phyloP scores from a whole-genome alignment of 2,888 invertebrate genomes.

The Amphipoea oculea region DNA sequence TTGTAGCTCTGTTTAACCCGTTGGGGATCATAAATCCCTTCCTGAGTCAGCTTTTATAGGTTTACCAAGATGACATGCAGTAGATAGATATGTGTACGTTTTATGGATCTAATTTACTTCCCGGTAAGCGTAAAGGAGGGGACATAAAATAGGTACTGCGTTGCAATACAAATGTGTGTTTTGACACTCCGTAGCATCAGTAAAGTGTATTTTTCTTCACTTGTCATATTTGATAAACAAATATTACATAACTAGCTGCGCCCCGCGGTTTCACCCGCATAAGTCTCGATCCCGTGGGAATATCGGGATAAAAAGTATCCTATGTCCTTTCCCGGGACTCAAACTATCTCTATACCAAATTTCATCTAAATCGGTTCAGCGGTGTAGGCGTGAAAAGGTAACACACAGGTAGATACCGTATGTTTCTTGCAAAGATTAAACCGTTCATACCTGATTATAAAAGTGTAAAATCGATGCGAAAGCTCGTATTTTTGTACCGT shows the following conservation, averaged over 20 bases:
- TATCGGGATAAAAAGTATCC: too few relatives aligned
- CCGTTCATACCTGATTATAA: neutral
- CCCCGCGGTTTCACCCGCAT: too few relatives aligned
- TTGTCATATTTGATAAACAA: neutral
- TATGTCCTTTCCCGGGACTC: too few relatives aligned
- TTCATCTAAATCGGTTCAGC: too few relatives aligned
- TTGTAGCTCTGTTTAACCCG: slow-evolving; percentile 37
- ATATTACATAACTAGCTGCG: too few relatives aligned
- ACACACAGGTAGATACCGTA: neutral
- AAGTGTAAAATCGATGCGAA: neutral
- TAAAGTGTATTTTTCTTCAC: neutral
- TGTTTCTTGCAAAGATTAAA: neutral
- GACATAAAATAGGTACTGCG: neutral
- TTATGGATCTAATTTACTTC: slow-evolving; percentile 37
- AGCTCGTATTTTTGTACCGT: neutral
- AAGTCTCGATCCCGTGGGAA: too few relatives aligned
- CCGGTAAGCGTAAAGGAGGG: neutral
- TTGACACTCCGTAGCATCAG: neutral
- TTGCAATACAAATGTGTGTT: neutral
- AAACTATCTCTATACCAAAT: too few relatives aligned
- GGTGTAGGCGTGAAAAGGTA: too few relatives aligned
- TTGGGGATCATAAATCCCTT: slow-evolving; percentile 35
- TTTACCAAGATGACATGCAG: slow-evolving; percentile 34
- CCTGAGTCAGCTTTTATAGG: slow-evolving; percentile 36
- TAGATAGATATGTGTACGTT: slow-evolving; percentile 27